Evolutionary conservation across 37 sponge, comb jelly and placozoan species (phyloP).

Genomic region (Mnemiopsis leidyi): DNA sequence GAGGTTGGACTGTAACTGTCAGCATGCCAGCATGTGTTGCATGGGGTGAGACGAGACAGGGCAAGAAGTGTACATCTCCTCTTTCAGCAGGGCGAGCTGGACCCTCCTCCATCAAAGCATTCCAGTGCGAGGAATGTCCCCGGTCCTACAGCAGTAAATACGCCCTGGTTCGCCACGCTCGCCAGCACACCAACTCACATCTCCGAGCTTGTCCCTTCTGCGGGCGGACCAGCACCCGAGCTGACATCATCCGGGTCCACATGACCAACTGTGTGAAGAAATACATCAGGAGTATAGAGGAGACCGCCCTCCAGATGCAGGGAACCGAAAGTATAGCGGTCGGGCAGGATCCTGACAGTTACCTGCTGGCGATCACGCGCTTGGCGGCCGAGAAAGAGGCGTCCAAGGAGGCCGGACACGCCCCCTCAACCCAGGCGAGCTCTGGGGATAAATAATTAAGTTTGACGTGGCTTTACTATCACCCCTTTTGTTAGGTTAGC

Average conservation of each 20-base stretch:
- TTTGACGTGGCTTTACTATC: neutral
- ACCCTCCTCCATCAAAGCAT: slow-evolving; percentile 51
- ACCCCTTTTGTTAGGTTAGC: neutral
- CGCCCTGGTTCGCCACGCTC: slow-evolving; percentile 56
- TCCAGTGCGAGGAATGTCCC: slow-evolving; percentile 64
- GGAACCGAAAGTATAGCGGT: neutral
- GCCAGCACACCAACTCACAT: slow-evolving; percentile 63
- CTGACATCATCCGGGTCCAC: slow-evolving; percentile 62
- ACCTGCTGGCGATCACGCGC: slow-evolving; percentile 32
- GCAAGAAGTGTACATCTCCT: neutral
- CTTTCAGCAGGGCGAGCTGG: neutral
- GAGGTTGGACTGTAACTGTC: neutral
- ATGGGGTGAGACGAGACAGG: no score
- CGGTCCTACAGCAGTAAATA: slow-evolving; percentile 61
- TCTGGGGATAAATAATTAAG: neutral
- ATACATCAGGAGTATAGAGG: slow-evolving; percentile 29
- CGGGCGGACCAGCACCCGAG: slow-evolving; percentile 63
- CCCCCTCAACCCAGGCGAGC: neutral
- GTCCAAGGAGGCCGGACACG: neutral
- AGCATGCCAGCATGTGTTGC: neutral
- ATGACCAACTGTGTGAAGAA: slow-evolving; percentile 65
- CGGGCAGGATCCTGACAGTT: slow-evolving; percentile 24
- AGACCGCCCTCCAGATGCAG: slow-evolving; percentile 25
- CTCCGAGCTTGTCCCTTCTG: slow-evolving; percentile 59
- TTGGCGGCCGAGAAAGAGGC: slow-evolving; percentile 50